Evolutionary conservation across 2,797 vertebrate species (phyloP).

Genomic region (Anguilla megastoma): DNA sequence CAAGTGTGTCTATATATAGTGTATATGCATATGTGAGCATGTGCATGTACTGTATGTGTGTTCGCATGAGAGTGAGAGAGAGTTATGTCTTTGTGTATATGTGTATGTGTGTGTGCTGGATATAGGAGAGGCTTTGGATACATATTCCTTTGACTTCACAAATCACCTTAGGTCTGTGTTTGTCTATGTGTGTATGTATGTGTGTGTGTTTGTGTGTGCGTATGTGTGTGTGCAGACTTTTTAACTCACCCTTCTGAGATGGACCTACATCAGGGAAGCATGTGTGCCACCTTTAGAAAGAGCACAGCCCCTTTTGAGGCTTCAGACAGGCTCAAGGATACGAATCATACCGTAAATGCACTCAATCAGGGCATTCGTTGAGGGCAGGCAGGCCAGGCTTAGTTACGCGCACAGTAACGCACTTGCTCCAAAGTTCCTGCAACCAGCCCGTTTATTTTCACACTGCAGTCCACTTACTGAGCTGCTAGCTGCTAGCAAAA

Average conservation of each 20-base stretch:
- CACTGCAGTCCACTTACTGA: background rate
- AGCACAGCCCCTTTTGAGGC: constrained; percentile 50
- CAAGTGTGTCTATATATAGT: constrained; percentile 28
- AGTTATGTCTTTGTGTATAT: constrained; percentile 29
- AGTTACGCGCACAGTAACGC: constrained; percentile 38
- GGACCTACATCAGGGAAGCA: constrained; percentile 54
- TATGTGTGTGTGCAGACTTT: no score
- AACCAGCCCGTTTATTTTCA: background rate
- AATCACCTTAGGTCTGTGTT: constrained; percentile 39
- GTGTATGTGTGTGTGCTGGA: constrained; percentile 33
- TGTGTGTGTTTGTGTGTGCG: no score
- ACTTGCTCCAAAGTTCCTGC: background rate
- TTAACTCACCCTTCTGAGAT: constrained; percentile 44
- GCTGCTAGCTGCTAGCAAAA: background rate
- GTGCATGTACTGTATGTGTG: no score
- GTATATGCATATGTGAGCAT: constrained; percentile 25
- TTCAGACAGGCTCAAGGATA: constrained; percentile 60
- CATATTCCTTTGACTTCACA: constrained; percentile 52
- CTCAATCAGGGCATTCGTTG: constrained; percentile 60
- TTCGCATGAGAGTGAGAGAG: no score
- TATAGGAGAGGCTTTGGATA: constrained; percentile 39
- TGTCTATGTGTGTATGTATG: no score
- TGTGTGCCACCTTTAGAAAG: constrained; percentile 49
- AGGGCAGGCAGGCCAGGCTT: constrained; percentile 58
- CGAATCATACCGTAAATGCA: constrained; percentile 65